Percentiles rank a stretch among this genome's conserved stretches.
Evolutionary conservation across 2,797 vertebrate species (phyloP).

Genomic region (Clarias fuscus): DNA sequence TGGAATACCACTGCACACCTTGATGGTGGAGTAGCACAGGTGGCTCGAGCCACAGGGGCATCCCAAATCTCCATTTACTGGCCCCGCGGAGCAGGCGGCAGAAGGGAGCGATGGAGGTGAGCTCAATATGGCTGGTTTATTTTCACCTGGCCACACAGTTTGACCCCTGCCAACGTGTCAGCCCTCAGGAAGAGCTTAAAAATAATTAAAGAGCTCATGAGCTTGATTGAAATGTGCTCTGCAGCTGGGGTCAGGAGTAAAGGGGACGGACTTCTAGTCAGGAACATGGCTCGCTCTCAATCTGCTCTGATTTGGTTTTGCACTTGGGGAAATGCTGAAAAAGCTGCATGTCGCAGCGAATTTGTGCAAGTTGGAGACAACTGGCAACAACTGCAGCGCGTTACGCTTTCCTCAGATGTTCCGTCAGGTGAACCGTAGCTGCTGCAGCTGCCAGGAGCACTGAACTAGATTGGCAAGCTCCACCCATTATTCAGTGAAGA

Average conservation of each 20-base stretch:
- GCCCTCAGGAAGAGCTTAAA: slow-evolving; percentile 75
- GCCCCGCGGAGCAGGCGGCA: slow-evolving; percentile 65
- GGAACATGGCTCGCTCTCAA: background rate
- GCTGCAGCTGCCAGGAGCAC: slow-evolving; percentile 25
- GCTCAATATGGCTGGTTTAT: slow-evolving; percentile 80
- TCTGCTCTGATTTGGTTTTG: background rate
- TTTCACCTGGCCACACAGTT: slow-evolving; percentile 83
- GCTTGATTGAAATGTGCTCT: slow-evolving; percentile 60
- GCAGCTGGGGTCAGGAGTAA: slow-evolving; percentile 15
- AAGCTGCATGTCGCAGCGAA: background rate
- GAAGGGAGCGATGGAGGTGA: slow-evolving; percentile 69
- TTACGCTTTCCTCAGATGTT: slow-evolving; percentile 46
- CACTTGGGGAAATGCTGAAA: background rate
- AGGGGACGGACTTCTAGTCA: background rate
- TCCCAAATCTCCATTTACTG: slow-evolving; percentile 73
- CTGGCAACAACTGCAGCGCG: background rate
- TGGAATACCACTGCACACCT: slow-evolving; percentile 60
- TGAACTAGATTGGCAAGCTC: slow-evolving; percentile 45
- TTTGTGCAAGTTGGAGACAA: background rate
- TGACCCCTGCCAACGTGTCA: slow-evolving; percentile 77
- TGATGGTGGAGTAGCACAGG: slow-evolving; percentile 75
- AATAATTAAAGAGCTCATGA: slow-evolving; percentile 77
- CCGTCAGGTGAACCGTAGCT: slow-evolving; percentile 43
- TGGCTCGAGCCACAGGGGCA: slow-evolving; percentile 74
- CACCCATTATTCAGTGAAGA: slow-evolving; percentile 30